Evolutionary conservation across 1,140 invertebrate genomes (phyloP).

Genomic region (Neotoxoptera formosana): DNA sequence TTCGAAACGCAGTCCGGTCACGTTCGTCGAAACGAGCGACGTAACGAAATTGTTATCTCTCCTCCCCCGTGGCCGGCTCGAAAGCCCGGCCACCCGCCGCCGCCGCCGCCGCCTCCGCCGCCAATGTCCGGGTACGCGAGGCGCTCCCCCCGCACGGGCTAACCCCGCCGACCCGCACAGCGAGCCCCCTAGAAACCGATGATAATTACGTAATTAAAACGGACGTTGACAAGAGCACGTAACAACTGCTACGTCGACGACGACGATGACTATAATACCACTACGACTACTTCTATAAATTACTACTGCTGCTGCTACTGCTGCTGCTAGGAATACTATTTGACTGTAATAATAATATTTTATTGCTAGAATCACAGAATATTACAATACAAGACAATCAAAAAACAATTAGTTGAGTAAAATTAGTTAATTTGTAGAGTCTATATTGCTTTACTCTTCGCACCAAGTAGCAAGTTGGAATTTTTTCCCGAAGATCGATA

Average conservation of each 20-base stretch:
- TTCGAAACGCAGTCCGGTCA: slow-evolving; percentile 39
- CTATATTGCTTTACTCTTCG: too few species aligned
- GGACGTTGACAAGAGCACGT: slow-evolving; percentile 23
- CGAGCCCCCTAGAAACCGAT: not conserved
- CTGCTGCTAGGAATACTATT: not conserved
- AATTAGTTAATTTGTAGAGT: too few species aligned
- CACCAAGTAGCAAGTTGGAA: too few species aligned
- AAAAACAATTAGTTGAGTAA: too few species aligned
- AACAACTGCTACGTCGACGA: not conserved
- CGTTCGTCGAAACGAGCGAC: slow-evolving; percentile 52
- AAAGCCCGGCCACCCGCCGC: not conserved
- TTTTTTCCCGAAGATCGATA: too few species aligned
- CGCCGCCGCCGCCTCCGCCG: not conserved
- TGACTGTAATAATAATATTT: not conserved
- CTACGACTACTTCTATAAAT: not conserved
- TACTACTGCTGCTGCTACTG: too few species aligned
- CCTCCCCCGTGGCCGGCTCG: not conserved
- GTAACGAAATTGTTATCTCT: slow-evolving; percentile 56
- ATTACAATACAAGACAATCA: too few species aligned
- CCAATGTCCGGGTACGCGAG: not conserved
- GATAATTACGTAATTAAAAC: slow-evolving; percentile 43
- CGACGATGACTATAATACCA: not conserved
- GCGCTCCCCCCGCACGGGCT: not conserved
- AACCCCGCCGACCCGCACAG: not conserved
- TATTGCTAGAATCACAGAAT: too few species aligned